Percentiles rank a stretch among this genome's conserved stretches.
These are phyloP conservation scores for Rhopalosiphum maidis DNA, from an alignment of 1,140 invertebrate species.

Conservation along the genomic window DNA sequence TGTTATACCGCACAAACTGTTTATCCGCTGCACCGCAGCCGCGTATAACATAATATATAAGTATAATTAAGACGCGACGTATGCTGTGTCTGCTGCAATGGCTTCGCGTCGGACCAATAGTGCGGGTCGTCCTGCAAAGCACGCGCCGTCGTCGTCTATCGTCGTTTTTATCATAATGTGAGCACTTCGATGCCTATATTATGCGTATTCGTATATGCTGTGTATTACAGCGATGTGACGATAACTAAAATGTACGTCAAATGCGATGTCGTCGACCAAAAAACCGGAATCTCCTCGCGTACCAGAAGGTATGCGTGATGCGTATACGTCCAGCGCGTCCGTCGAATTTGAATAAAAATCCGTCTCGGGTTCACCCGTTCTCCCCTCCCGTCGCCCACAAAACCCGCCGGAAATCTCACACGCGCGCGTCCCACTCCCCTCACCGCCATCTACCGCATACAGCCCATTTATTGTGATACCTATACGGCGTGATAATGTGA, in stretches of 20 bases:
- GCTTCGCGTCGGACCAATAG: neutral
- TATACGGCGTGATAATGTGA: neutral
- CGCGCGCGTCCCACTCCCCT: too few relatives aligned
- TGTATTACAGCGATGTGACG: neutral
- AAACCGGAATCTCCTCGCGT: neutral
- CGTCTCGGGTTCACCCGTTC: neutral
- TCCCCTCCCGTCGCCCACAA: too few relatives aligned
- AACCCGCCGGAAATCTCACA: neutral
- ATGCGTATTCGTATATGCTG: neutral
- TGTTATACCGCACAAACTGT: neutral
- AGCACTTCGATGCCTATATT: neutral
- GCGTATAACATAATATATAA: neutral
- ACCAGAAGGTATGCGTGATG: neutral
- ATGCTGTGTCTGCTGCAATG: neutral
- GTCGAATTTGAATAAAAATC: slow-evolving; percentile 14
- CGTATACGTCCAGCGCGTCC: neutral
- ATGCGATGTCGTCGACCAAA: neutral
- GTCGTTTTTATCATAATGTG: neutral
- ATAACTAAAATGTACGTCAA: neutral
- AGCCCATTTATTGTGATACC: neutral
- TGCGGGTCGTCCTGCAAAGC: neutral
- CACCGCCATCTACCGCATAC: neutral
- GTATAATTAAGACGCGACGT: neutral
- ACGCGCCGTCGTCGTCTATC: neutral
- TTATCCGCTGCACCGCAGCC: neutral